Base-by-base conservation (phyloP, 2,888 invertebrate genomes). In the Dasysyrphus tricinctus region DNA sequence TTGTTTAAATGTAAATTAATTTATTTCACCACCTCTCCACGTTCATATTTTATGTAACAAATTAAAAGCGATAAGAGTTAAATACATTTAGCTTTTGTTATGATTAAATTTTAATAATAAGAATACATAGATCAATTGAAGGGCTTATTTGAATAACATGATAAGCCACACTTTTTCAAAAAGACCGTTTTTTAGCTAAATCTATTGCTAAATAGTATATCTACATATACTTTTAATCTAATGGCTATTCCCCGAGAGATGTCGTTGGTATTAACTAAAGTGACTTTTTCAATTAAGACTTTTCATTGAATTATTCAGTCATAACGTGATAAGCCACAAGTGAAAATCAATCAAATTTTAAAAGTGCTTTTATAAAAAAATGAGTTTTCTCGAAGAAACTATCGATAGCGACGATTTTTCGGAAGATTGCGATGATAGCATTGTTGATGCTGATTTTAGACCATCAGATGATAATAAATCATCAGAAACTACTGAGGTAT, bases 251-350 rank as follows among this genome's bases (percentile, higher is more conserved):
- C 32, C 32, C 32, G 32, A 32, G 5, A 19, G 19, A 49, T 8
- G 16, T 19, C 19, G 49, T 11, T 19, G 49, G 19, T 49, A 49
- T 19, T 49, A 19, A 49, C 19, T 19, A 19, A 2, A 49, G 49
- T 9, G 49, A 49, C 49, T 49, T 49, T 49, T 16, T 11, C 44
- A n/a, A 19, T 19, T 49, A 9, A 19, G 16, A 49, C 19, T 19
- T 19, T 49, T 49, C 49, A 49, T 49, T 49, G 8, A 49, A 49
- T 49, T 49, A 19, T 49, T 49, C 9, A 4, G 9, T 19, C 3
- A 49, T 49, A 19, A 3, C 49, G 49, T 49, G 49, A 49, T 49
- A 49, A 49, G 49, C 19, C 49, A 49, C 49, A 49, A 49, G 19
- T 49, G 7, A 7, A 49, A 49, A 16, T 16, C 9, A 19, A 19